Conservation (phyloP, 2,797 vertebrate species). For the Pipistrellus pipistrellus region DNA sequence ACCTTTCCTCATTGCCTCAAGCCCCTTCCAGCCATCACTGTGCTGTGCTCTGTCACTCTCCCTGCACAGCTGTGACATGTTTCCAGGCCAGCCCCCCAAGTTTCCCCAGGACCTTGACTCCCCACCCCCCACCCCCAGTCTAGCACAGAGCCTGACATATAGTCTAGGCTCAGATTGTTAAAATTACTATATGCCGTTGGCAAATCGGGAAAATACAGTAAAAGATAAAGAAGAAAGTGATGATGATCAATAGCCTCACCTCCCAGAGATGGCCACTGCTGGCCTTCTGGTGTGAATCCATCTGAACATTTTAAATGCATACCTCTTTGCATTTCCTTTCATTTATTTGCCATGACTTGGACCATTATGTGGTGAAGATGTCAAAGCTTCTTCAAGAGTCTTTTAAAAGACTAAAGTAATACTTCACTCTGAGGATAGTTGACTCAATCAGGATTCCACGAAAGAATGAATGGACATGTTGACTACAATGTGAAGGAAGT, state of each 20-base stretch:
- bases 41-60: fast-evolving
- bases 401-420: not conserved
- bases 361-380: not conserved
- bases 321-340: not conserved
- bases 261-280: fast-evolving
- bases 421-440: not conserved
- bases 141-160: not conserved
- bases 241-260: not conserved
- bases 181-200: not conserved
- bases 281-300: fast-evolving
- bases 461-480: not conserved
- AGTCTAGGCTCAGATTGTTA: not conserved
- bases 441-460: not conserved
- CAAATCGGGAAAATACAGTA: not conserved
- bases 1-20: not conserved
- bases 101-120: not conserved
- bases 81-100: not conserved
- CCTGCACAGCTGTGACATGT: not conserved
- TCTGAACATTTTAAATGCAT: not conserved
- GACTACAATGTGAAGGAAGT: not conserved
- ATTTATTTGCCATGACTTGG: fast-evolving
- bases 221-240: not conserved
- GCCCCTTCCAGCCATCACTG: no score
- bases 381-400: not conserved
- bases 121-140: not conserved